Percentiles rank a stretch among this genome's conserved stretches.
Conservation (phyloP, 2,113 vertebrate species). For the Tricholaema leucomelas region DNA sequence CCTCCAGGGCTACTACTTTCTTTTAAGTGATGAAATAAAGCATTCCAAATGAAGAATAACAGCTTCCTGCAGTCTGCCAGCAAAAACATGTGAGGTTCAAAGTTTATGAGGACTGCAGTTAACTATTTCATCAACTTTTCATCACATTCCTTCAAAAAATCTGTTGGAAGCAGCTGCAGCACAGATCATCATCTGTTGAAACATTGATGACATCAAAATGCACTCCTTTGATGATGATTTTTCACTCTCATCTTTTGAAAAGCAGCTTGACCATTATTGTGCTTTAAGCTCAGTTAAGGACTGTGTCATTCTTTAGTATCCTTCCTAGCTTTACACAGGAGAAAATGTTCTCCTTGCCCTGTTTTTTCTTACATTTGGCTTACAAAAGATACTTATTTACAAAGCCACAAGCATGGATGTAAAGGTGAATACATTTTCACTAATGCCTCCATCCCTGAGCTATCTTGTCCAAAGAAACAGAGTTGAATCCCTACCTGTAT, state of each 20-base stretch:
- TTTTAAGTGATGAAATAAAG: not conserved
- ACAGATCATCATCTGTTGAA: not conserved
- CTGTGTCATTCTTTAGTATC: not conserved
- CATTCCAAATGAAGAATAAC: not conserved
- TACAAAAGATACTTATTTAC: not conserved
- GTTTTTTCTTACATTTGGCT: too few species aligned
- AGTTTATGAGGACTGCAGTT: not conserved
- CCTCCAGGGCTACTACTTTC: too few species aligned
- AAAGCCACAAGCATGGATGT: not conserved
- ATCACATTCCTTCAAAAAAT: not conserved
- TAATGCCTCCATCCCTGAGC: not conserved
- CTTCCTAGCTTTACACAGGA: not conserved
- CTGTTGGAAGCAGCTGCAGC: not conserved
- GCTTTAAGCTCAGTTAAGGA: not conserved
- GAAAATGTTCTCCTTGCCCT: not conserved
- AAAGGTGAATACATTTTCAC: not conserved
- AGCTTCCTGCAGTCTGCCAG: not conserved
- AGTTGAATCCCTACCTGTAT: not conserved
- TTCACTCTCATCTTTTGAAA: not conserved
- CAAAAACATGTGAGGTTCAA: not conserved
- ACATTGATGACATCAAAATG: not conserved
- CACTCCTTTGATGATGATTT: not conserved
- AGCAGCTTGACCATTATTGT: not conserved
- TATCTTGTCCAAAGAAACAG: not conserved
- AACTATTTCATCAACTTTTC: not conserved